These are phyloP conservation scores for Rhea pennata DNA, from an alignment of 2,113 vertebrate genomes.

Conservation along the genomic window DNA sequence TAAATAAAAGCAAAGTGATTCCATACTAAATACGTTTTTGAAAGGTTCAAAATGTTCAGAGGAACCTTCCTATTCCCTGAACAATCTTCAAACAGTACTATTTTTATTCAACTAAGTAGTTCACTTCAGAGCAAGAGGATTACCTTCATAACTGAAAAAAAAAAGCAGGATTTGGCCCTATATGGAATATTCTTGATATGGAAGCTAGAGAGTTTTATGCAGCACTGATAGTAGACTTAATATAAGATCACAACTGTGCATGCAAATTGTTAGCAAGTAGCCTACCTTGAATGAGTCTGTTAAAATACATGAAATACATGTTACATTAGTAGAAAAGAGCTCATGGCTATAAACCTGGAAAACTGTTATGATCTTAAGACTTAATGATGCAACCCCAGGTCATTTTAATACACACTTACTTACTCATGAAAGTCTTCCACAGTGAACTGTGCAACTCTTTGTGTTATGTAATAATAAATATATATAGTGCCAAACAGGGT, in stretches of 20 bases:
- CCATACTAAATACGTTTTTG: background rate
- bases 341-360: rapidly evolving
- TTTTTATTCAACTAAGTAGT: background rate
- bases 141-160: background rate
- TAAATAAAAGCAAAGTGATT: background rate
- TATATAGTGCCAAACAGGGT: background rate
- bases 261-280: background rate
- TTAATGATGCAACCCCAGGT: background rate
- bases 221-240: background rate
- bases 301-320: background rate
- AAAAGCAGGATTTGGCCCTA: background rate
- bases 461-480: background rate
- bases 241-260: background rate
- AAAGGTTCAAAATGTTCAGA: background rate
- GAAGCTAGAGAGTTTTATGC: background rate
- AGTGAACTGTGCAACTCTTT: background rate
- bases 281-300: background rate
- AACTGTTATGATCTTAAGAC: background rate
- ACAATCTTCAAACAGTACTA: background rate
- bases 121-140: background rate
- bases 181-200: background rate
- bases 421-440: background rate
- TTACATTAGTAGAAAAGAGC: background rate
- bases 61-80: background rate
- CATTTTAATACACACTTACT: background rate